A percentile compares a stretch with the other conserved stretches of the same genome.
phyloP scores from a whole-genome alignment of 2,797 vertebrate genomes.

The Halcyon badia region DNA sequence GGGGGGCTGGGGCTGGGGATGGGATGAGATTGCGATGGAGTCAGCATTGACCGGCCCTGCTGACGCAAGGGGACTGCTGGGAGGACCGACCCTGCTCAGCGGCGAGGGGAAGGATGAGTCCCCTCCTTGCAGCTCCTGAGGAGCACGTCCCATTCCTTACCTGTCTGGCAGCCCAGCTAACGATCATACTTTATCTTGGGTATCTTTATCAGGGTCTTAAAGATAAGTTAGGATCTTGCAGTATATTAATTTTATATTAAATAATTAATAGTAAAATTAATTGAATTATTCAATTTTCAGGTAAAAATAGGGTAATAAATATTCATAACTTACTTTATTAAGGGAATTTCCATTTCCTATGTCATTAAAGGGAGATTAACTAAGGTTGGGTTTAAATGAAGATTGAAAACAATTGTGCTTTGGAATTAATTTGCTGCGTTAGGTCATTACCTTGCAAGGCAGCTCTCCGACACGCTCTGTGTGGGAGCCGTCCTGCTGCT shows the following conservation, averaged over 20 bases:
- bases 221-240: slow-evolving; percentile 52
- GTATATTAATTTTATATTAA: slow-evolving; percentile 92
- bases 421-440: slow-evolving; percentile 76
- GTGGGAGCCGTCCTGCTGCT: not conserved
- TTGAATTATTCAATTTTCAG: slow-evolving; percentile 92
- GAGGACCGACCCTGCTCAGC: rapidly evolving
- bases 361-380: slow-evolving; percentile 84
- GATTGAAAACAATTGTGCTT: slow-evolving; percentile 83
- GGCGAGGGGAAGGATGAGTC: rapidly evolving
- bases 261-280: slow-evolving; percentile 94
- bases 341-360: slow-evolving; percentile 85
- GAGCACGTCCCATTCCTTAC: not conserved
- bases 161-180: not conserved
- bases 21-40: not conserved
- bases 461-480: not conserved
- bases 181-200: not conserved
- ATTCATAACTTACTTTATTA: slow-evolving; percentile 92
- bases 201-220: not conserved
- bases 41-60: rapidly evolving
- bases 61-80: rapidly evolving
- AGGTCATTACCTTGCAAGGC: slow-evolving; percentile 17
- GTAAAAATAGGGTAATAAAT: slow-evolving; percentile 92
- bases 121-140: not conserved
- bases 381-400: slow-evolving; percentile 79
- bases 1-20: not conserved